These are phyloP conservation scores for Schizaphis graminum DNA, from an alignment of 2,888 invertebrate species.

Conservation along the genomic window DNA sequence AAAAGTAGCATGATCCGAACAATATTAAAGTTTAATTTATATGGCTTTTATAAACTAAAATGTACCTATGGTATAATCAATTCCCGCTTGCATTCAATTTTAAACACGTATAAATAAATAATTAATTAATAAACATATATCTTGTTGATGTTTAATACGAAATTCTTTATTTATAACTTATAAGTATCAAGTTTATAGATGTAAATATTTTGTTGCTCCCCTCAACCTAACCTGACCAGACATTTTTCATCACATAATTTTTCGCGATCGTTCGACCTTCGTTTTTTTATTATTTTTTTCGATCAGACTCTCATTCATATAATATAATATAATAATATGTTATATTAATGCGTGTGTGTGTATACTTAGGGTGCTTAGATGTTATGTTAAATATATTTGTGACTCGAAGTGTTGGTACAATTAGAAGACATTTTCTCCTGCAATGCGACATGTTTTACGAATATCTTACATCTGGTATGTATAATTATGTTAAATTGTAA, in stretches of 20 bases:
- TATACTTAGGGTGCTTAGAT: neutral
- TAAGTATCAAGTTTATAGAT: neutral
- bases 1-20: neutral
- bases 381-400: neutral
- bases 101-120: neutral
- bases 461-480: neutral
- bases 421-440: neutral
- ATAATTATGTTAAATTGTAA: neutral
- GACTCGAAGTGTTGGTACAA: neutral
- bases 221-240: neutral
- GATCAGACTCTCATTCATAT: neutral
- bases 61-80: neutral
- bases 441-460: neutral
- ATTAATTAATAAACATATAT: neutral
- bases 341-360: neutral
- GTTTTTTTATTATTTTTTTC: neutral
- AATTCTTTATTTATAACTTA: neutral
- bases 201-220: neutral
- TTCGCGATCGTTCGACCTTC: neutral
- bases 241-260: neutral
- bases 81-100: neutral
- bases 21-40: neutral
- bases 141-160: neutral
- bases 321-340: neutral
- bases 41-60: neutral